Conservation (phyloP, 2,797 vertebrate species). For the Anguilla marmorata region DNA sequence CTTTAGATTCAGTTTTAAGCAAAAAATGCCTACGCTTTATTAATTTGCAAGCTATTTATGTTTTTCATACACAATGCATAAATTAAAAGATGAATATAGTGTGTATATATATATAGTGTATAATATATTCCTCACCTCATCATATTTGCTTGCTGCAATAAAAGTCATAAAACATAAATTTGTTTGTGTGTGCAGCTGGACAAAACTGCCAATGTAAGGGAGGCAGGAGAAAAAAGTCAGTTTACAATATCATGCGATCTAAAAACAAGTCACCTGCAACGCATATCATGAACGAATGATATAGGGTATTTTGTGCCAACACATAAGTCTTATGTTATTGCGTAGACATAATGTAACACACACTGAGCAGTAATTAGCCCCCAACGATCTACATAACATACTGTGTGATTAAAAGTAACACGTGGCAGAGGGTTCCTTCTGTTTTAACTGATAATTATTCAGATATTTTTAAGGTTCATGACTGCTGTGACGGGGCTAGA, state of each 20-base stretch:
- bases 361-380: neutral
- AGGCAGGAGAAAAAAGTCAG: neutral
- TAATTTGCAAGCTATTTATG: neutral
- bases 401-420: neutral
- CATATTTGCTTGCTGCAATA: too few species aligned
- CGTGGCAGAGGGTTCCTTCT: neutral
- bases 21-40: neutral
- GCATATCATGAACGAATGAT: neutral
- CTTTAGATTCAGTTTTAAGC: neutral
- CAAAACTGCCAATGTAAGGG: neutral
- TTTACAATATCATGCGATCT: neutral
- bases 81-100: too few species aligned
- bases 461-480: neutral
- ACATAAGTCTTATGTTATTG: neutral
- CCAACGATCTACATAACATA: neutral
- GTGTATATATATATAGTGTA: too few species aligned
- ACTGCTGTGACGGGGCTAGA: neutral
- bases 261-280: neutral
- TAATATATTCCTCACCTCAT: too few species aligned
- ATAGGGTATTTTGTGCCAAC: neutral
- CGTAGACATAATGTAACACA: neutral
- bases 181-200: too few species aligned
- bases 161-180: too few species aligned
- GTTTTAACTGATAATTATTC: neutral
- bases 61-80: too few species aligned